Evolutionary conservation across 2,797 vertebrate species (phyloP), one percentile per base, ranked within the genome.

Genomic region (Protonibea diacanthus): DNA sequence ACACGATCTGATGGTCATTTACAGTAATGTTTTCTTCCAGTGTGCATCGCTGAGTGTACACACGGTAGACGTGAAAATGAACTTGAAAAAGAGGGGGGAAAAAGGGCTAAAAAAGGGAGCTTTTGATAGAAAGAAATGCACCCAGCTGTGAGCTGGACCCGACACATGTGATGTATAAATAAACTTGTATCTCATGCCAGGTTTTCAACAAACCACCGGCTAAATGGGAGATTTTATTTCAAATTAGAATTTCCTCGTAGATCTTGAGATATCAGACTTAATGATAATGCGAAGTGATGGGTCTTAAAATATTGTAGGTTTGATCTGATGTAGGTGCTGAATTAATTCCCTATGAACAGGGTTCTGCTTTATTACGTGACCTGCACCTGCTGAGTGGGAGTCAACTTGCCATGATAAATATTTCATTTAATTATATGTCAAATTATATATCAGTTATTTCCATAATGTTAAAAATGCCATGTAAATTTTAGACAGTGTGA

Each of bases 161-260:
- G 56, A 91, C 92, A 93, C 91, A 90, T 91, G 91, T 86, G 86
- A 93, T 89, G 88, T 92, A 94, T 95, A 95, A 96, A 96, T 95
- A 96, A 95, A 94, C 92, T 80, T 72, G 75, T 66, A 88, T 84
- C 86, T 85, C 73, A 64, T 73, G 94, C 93, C 94, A 95, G 87
- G 79, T 88, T 93, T 91, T 93, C 87, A 91, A 92, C 90, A 91
- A 93, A 93, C 94, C 87, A 76, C 81, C 68, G 62, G 87, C 86
- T 94, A 92, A 91, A 92, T 72, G 69, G 85, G 76, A 81, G 78
- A 88, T 94, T 93, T 92, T 81, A 91, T 94, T 93, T 92, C 88
- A 90, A 88, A 92, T 92, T 81, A 91, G 83, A 92, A 88, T 90
- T 84, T 90, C 81, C 80, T 83, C 65, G 14, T 82, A 88, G 92